Base-by-base conservation (phyloP, 2,888 invertebrate genomes). In the Strigamia crassipes region DNA sequence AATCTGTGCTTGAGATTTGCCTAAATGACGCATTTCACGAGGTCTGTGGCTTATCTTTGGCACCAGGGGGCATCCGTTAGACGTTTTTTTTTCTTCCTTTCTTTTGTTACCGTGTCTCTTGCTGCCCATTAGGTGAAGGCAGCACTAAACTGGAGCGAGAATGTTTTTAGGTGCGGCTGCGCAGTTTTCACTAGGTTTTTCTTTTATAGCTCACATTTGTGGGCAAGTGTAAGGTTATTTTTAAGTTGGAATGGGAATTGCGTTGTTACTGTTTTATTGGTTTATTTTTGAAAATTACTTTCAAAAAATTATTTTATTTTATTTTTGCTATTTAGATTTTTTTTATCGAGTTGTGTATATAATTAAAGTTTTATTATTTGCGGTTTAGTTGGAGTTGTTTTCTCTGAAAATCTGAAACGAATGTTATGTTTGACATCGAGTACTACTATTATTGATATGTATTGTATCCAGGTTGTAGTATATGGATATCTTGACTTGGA, bases 1-100 rank as follows among this genome's bases (percentile, higher is more conserved):
- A 56, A 56, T 56, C 56, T 56, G 56, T 56, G 56, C 56, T 56
- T 56, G 56, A 56, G 56, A 56, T 56, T 56, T 56, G 56, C 56
- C 18, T 56, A 56, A 56, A 56, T 56, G 56, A 56, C 56, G 56
- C 56, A 56, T 56, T 56, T 56, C 56, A 18, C 56, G 56, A 56
- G 56, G 56, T 56, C 56, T 56, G 56, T 56, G 56, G 56, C 56
- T 56, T 56, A 56, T 56, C 56, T 56, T 56, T 56, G 56, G 56
- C 56, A 18, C 56, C 56, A 56, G 56, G 56, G 56, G 56, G 56
- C 56, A 56, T 18, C n/a, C 56, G 56, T 56, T 56, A 56, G 56
- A 56, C 56, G 21, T 56, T 56, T 56, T 46, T 56, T 56, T 18
- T 18, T 18, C 8, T 56, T 56, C n/a, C 18, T 56, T 18, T 18